Conservation (phyloP, 2,797 vertebrate species). For the Danio albolineatus region DNA sequence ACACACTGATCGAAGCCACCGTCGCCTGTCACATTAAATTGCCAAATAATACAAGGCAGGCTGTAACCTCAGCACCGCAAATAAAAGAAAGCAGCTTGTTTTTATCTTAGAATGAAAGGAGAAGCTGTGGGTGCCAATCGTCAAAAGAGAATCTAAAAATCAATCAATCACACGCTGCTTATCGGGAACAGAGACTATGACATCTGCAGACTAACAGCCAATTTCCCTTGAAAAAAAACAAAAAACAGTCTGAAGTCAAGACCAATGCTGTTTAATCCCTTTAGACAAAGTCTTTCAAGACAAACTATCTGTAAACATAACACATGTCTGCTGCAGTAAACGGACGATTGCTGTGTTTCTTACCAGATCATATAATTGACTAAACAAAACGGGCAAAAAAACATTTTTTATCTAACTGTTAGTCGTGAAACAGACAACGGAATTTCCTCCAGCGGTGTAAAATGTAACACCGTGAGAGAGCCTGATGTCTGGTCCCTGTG, state of each 20-base stretch:
- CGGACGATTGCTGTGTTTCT: background rate
- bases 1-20: slow-evolving; percentile 42
- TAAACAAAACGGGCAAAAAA: background rate
- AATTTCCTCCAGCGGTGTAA: slow-evolving; percentile 36
- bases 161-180: slow-evolving; percentile 64
- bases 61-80: slow-evolving; percentile 49
- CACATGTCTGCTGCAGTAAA: background rate
- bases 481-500: slow-evolving; percentile 58
- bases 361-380: background rate
- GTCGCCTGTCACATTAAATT: slow-evolving; percentile 54
- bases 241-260: background rate
- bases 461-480: slow-evolving; percentile 39
- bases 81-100: slow-evolving; percentile 58
- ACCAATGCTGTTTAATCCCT: slow-evolving; percentile 43
- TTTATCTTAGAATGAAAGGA: slow-evolving; percentile 65
- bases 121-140: slow-evolving; percentile 42
- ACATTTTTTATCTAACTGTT: slow-evolving; percentile 18
- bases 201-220: slow-evolving; percentile 39
- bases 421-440: slow-evolving; percentile 31
- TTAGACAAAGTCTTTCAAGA: slow-evolving; percentile 24
- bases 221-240: slow-evolving; percentile 36
- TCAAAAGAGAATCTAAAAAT: slow-evolving; percentile 66
- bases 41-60: slow-evolving; percentile 59
- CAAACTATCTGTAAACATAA: slow-evolving; percentile 9
- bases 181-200: slow-evolving; percentile 56